These are phyloP conservation scores for Cherax quadricarinatus DNA, from an alignment of 1,140 invertebrate genomes.

Conservation along the genomic window DNA sequence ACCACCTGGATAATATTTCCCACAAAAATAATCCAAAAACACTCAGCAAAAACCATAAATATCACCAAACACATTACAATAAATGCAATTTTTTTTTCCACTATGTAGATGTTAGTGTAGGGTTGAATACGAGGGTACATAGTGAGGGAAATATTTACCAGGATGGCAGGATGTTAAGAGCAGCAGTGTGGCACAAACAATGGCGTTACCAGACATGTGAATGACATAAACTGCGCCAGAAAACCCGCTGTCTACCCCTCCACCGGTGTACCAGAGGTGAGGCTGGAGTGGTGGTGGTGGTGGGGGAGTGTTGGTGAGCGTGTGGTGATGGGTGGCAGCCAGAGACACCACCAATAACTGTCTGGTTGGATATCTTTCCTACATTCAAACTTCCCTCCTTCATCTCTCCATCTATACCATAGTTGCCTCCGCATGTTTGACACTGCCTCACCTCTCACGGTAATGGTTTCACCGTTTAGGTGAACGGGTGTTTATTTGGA, in stretches of 20 bases:
- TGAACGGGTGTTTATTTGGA: background rate
- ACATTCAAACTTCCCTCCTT: background rate
- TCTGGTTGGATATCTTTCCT: too few relatives aligned
- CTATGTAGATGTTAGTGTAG: background rate
- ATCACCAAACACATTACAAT: too few relatives aligned
- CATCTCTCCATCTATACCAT: background rate
- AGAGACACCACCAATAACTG: too few relatives aligned
- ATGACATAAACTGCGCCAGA: background rate
- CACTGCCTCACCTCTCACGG: background rate
- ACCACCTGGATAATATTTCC: background rate
- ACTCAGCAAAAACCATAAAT: too few relatives aligned
- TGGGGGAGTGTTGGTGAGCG: background rate
- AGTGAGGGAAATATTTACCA: background rate
- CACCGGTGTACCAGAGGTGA: too few relatives aligned
- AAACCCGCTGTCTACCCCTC: background rate
- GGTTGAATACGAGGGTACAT: background rate
- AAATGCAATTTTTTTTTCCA: too few relatives aligned
- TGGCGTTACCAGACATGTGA: constrained; percentile 9
- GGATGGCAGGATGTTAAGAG: background rate
- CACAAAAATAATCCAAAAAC: too few relatives aligned
- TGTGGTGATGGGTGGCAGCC: too few relatives aligned
- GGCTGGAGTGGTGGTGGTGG: background rate
- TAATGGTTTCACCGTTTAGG: background rate
- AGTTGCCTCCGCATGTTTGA: background rate
- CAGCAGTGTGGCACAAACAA: constrained; percentile 2